Evolutionary conservation across 2,797 vertebrate species (phyloP), one percentile per base, ranked within the genome.

Genomic region (Dipus sagitta): DNA sequence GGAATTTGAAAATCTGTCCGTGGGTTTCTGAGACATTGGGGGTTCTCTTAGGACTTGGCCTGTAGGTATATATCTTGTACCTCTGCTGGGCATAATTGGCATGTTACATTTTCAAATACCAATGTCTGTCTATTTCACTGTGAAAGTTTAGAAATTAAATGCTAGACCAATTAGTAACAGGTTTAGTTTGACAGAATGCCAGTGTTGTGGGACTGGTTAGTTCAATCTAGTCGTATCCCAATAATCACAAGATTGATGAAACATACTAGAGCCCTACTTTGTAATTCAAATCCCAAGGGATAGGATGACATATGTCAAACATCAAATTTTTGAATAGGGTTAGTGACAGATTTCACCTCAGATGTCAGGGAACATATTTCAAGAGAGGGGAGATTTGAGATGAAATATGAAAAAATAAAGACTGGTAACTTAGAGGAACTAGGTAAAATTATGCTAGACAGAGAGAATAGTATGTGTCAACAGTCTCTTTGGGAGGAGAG

Each of bases 271-370:
- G 13, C 0, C 28, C 26, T 72, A 67, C 60, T 30, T 52, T 86
- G 6, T 86, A 88, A 86, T 77, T 94, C 28, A 92, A 14, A 79
- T 90, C 23, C 92, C 65, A 47, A 72, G 67, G 68, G 81, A 74
- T 10, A 91, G 9, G 24, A 75, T 65, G 47, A 67, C 28, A 72
- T 30, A 24, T 11, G 21, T 42, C 20, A 65, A 89, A n/a, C 5
- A 76, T 65, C 2, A 71, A 47, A 32, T 64, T 62, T 28, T 14
- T 47, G 74, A 38, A n/a, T 68, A 62, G 11, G 67, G 9, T 18
- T 82, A 71, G 17, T 18, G 13, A 24, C 32, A 74, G 12, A 78
- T 47, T 72, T 75, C 62, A 75, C 77, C 13, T 94, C 58, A 90
- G 42, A 65, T 58, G 4, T 84, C 12, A 68, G 17, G 3, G 23